Evolutionary conservation across 2,888 invertebrate genomes (phyloP).

Genomic region (Tenthredo scrophulariae): DNA sequence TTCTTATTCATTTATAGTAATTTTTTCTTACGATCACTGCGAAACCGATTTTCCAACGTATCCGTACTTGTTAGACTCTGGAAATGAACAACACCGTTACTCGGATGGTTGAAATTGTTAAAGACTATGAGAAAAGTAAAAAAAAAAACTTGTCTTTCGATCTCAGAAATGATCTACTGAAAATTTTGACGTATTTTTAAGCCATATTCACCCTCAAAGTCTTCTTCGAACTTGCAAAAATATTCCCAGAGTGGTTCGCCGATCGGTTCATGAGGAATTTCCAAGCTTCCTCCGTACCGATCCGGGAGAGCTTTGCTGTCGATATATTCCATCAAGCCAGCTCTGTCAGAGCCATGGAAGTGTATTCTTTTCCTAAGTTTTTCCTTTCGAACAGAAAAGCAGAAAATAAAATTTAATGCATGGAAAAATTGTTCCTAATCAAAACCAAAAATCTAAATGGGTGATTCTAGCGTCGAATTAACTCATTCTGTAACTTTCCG

Average conservation of each 20-base stretch:
- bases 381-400: constrained; percentile 79
- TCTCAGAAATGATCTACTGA: not conserved
- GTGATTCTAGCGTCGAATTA: not conserved
- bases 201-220: constrained; percentile 82
- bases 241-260: constrained; percentile 85
- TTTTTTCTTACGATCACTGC: not conserved
- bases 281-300: constrained; percentile 85
- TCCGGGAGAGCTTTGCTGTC: constrained; percentile 82
- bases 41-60: constrained; percentile 58
- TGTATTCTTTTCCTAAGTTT: constrained; percentile 88
- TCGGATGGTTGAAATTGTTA: not conserved
- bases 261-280: constrained; percentile 81
- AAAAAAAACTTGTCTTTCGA: not conserved
- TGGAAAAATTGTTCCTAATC: not conserved
- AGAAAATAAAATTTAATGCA: not conserved
- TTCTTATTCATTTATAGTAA: not conserved
- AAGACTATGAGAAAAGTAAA: not conserved
- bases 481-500: no score
- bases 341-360: constrained; percentile 87
- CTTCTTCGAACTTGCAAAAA: constrained; percentile 83
- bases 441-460: not conserved
- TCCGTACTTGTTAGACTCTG: constrained; percentile 60
- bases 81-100: constrained; percentile 29
- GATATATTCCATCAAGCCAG: constrained; percentile 82
- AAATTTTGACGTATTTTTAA: not conserved